Percentiles rank a stretch among this genome's conserved stretches.
Conservation (phyloP, 2,888 invertebrate species). For the Rhagonycha fulva region DNA sequence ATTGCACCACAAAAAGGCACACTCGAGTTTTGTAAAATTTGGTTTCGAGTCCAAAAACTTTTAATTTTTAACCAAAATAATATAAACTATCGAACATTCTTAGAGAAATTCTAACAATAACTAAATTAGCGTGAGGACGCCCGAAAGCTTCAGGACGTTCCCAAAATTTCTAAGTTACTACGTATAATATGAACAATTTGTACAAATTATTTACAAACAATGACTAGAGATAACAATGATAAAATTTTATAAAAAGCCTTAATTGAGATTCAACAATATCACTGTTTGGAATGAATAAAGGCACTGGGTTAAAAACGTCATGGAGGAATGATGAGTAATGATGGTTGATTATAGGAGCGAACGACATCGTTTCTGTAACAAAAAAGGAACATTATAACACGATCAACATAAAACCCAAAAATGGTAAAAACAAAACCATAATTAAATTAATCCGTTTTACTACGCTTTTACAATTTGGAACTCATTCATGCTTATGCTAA, state of each 20-base stretch:
- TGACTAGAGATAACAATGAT: slow-evolving; percentile 51
- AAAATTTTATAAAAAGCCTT: slow-evolving; percentile 45
- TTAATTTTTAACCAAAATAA: not conserved
- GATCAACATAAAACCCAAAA: slow-evolving; percentile 10
- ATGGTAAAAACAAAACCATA: slow-evolving; percentile 1
- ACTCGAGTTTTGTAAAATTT: slow-evolving; percentile 3
- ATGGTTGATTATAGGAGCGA: slow-evolving; percentile 31
- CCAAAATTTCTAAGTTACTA: slow-evolving; percentile 9
- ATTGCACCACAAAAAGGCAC: slow-evolving; percentile 15
- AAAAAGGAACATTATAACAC: slow-evolving; percentile 28
- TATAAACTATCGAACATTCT: not conserved
- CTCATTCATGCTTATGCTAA: not conserved
- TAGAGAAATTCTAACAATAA: slow-evolving; percentile 15
- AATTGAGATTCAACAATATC: slow-evolving; percentile 44
- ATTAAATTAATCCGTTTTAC: not conserved
- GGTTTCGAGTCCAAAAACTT: not conserved
- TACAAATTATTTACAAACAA: slow-evolving; percentile 47
- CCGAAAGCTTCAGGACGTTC: not conserved
- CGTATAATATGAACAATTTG: slow-evolving; percentile 31
- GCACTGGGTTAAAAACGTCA: slow-evolving; percentile 44
- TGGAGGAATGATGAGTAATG: slow-evolving; percentile 31
- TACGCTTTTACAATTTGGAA: not conserved
- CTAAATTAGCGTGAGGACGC: not conserved
- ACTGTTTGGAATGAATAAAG: slow-evolving; percentile 51
- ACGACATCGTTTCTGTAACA: slow-evolving; percentile 40